A percentile compares a stretch with the other conserved stretches of the same genome.
Evolutionary conservation across 2,797 vertebrate genomes (phyloP).

Genomic region (Syndactyla subalaris): DNA sequence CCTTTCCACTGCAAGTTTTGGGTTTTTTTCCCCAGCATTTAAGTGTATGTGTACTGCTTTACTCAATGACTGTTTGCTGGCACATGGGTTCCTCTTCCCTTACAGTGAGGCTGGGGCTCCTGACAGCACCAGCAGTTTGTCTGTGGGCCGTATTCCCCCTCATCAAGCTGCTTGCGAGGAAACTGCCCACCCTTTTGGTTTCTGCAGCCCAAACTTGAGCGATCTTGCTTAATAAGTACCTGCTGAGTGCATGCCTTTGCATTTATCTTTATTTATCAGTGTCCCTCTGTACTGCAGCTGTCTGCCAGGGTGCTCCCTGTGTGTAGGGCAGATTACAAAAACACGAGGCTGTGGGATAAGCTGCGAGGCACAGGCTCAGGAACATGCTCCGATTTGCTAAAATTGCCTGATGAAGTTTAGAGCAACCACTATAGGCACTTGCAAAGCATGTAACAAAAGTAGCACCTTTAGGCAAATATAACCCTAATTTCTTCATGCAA

Average conservation of each 20-base stretch:
- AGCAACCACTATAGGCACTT: neutral
- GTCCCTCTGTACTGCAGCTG: neutral
- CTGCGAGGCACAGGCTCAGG: neutral
- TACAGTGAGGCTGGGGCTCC: neutral
- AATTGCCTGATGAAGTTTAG: neutral
- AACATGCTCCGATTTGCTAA: neutral
- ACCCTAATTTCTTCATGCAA: neutral
- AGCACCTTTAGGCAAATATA: neutral
- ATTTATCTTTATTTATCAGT: neutral
- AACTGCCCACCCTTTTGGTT: accelerated
- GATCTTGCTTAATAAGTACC: neutral
- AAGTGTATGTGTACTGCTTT: neutral
- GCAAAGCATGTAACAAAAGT: neutral
- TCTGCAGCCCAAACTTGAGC: accelerated
- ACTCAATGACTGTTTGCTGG: accelerated
- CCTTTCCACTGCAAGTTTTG: neutral
- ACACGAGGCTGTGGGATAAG: accelerated
- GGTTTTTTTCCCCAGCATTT: neutral
- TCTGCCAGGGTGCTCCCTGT: neutral
- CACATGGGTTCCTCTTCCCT: neutral
- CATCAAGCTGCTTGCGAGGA: neutral
- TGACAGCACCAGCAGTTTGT: accelerated
- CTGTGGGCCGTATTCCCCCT: neutral
- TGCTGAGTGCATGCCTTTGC: neutral
- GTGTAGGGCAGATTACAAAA: accelerated